Conservation (phyloP, 2,797 vertebrate species). For the Gymnodraco acuticeps region DNA sequence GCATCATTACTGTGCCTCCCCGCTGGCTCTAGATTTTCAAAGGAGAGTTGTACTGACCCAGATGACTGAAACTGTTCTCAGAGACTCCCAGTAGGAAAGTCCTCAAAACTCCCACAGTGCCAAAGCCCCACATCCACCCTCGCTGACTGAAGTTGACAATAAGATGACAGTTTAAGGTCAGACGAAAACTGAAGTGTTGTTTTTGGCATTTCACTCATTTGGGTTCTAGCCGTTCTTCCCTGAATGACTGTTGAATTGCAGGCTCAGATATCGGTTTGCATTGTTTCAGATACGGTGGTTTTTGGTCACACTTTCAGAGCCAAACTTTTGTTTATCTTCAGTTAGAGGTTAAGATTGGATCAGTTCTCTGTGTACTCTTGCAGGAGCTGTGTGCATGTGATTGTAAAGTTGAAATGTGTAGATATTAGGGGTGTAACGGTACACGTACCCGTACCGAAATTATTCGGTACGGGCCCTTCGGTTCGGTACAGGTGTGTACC, state of each 20-base stretch:
- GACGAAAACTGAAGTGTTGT: slow-evolving; percentile 40
- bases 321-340: slow-evolving; percentile 24
- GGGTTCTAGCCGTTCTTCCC: slow-evolving; percentile 31
- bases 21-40: slow-evolving; percentile 10
- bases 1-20: slow-evolving; percentile 15
- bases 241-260: slow-evolving; percentile 31
- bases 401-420: slow-evolving; percentile 15
- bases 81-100: slow-evolving; percentile 25
- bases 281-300: slow-evolving; percentile 64
- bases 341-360: slow-evolving; percentile 21
- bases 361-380: neutral
- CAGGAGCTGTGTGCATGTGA: neutral
- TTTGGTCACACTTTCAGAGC: slow-evolving; percentile 39
- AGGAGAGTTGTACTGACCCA: slow-evolving; percentile 37
- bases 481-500: too few relatives aligned
- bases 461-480: too few relatives aligned
- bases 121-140: neutral
- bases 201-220: slow-evolving; percentile 31
- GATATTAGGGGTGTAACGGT: too few relatives aligned
- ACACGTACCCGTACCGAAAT: too few relatives aligned
- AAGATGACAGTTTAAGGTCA: slow-evolving; percentile 65
- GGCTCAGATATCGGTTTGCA: slow-evolving; percentile 45
- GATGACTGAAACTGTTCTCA: slow-evolving; percentile 17
- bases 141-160: slow-evolving; percentile 44
- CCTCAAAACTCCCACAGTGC: neutral